Evolutionary conservation across 2,888 invertebrate species (phyloP).

Genomic region (Amphimallon solstitiale): DNA sequence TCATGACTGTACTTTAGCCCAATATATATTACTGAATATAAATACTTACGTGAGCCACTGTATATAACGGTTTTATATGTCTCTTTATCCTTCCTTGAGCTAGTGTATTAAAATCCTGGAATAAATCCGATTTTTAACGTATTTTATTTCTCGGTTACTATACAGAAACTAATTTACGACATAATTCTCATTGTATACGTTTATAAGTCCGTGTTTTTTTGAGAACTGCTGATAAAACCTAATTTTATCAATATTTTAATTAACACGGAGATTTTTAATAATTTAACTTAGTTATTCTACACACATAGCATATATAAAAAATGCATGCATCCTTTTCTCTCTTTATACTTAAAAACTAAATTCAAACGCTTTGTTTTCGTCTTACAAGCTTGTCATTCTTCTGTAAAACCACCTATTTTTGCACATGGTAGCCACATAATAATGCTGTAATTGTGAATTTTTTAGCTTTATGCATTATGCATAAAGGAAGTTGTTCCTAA

Average conservation of each 20-base stretch:
- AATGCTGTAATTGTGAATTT: background rate
- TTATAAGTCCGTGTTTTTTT: background rate
- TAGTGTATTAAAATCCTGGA: too few species aligned
- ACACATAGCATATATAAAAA: too few species aligned
- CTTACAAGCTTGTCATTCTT: background rate
- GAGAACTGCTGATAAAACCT: conserved; percentile 15
- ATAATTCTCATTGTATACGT: background rate
- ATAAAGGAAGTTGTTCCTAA: background rate
- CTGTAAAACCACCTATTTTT: conserved; percentile 12
- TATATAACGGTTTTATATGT: too few species aligned
- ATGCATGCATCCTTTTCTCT: background rate
- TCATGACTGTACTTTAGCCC: too few species aligned
- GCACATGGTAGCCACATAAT: conserved; percentile 1
- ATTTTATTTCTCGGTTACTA: too few species aligned
- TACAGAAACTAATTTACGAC: background rate
- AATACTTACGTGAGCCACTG: too few species aligned
- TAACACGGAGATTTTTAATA: too few species aligned
- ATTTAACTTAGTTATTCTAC: too few species aligned
- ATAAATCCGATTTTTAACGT: too few species aligned
- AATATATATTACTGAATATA: too few species aligned
- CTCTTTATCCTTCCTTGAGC: too few species aligned
- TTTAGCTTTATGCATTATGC: background rate
- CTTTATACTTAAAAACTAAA: background rate
- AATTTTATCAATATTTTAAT: background rate
- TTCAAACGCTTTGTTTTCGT: background rate